Conservation (phyloP, 1,140 invertebrate species). For the Bombus superbus region DNA sequence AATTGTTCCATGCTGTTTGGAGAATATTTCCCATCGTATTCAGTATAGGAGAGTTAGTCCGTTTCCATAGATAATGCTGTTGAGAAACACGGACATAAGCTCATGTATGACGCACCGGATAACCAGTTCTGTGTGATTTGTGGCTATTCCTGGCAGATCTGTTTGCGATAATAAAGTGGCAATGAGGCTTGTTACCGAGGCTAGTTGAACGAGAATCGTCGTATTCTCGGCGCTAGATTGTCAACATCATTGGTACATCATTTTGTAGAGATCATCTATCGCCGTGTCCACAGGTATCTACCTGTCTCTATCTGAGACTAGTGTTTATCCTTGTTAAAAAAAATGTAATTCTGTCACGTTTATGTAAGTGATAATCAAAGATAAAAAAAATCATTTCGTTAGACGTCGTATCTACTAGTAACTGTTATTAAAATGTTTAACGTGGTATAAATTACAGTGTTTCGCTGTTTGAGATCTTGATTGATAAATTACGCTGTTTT, state of each 20-base stretch:
- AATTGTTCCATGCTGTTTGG: background rate
- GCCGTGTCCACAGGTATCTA: background rate
- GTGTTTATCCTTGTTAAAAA: background rate
- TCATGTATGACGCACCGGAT: constrained; percentile 65
- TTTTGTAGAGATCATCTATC: constrained; percentile 47
- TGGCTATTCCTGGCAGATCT: constrained; percentile 71
- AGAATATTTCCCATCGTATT: constrained; percentile 41
- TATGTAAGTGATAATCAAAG: background rate
- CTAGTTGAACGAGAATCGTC: constrained; percentile 58
- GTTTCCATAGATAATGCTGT: constrained; percentile 47
- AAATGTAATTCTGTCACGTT: background rate
- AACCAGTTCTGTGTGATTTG: constrained; percentile 75
- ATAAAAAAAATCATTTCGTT: background rate
- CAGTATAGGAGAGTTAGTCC: constrained; percentile 44
- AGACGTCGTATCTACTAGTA: background rate
- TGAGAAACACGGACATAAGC: constrained; percentile 58
- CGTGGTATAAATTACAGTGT: background rate
- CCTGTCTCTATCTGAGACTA: constrained; percentile 11
- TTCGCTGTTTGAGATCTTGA: background rate
- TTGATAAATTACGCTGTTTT: background rate
- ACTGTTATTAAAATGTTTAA: background rate
- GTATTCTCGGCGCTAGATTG: constrained; percentile 36
- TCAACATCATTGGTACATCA: constrained; percentile 60
- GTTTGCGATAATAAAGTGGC: constrained; percentile 74
- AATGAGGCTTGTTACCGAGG: constrained; percentile 74